These are phyloP conservation scores for Polyploca ridens DNA, from an alignment of 2,888 invertebrate species.

Conservation along the genomic window DNA sequence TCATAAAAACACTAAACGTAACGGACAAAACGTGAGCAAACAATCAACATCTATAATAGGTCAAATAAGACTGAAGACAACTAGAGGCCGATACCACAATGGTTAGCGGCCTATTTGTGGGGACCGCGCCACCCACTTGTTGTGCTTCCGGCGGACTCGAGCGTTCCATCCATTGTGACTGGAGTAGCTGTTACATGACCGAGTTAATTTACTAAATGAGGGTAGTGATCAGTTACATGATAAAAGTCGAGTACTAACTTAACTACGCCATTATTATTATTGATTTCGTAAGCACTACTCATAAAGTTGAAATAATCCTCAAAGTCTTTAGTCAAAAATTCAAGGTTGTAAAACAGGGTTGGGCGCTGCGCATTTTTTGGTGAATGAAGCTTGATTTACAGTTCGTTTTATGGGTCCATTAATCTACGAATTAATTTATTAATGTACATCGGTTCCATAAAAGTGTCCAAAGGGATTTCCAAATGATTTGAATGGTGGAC, in stretches of 20 bases:
- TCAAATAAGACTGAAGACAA: slow-evolving; percentile 56
- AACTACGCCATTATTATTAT: slow-evolving; percentile 5
- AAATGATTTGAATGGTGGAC: neutral
- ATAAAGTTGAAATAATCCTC: neutral
- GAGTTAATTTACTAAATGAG: slow-evolving; percentile 66
- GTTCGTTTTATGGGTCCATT: slow-evolving; percentile 3
- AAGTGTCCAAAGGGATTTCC: neutral
- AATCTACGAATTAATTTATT: neutral
- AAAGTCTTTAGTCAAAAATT: neutral
- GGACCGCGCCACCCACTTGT: slow-evolving; percentile 73
- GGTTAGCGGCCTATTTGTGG: slow-evolving; percentile 75
- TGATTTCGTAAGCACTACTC: neutral
- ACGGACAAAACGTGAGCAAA: slow-evolving; percentile 19
- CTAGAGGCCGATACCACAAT: slow-evolving; percentile 55
- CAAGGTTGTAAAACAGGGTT: neutral
- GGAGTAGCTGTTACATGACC: slow-evolving; percentile 55
- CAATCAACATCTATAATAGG: slow-evolving; percentile 33
- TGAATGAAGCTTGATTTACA: slow-evolving; percentile 8
- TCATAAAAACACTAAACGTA: too few species aligned
- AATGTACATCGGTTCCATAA: neutral
- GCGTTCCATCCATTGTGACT: slow-evolving; percentile 52
- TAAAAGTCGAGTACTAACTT: slow-evolving; percentile 19
- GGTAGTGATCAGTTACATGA: slow-evolving; percentile 40
- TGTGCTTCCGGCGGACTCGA: slow-evolving; percentile 65
- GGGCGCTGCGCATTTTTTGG: neutral